Base-by-base conservation (phyloP, 2,797 vertebrate species). In the Kryptolebias ocellatus region DNA sequence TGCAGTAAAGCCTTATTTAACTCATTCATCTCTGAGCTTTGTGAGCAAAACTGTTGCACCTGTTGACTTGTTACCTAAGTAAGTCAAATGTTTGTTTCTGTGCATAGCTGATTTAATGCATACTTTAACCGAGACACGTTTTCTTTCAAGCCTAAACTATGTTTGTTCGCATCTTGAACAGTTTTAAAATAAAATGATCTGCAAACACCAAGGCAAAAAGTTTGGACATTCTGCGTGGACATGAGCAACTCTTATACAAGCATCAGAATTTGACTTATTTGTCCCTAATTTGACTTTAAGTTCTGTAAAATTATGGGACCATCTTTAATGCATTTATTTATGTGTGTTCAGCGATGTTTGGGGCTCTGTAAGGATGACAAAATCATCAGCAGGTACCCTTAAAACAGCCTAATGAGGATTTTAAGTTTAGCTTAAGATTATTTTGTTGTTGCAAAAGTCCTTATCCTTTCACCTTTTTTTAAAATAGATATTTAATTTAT, bases 1-100 rank as follows among this genome's bases (percentile, higher is more conserved):
- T 16, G n/a, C 18, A 51, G 60, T 60, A 28, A 39, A 59, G 60
- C 34, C 64, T 65, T 67, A 70, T 39, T 2, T 5, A 18, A 24
- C 20, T 53, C 11, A 34, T 57, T 51, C 5, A 53, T 66, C 28
- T 53, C 12, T 24, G 53, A 65, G 16, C 39, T 49, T 60, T 29
- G 16, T 18, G 9, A 29, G 47, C 31, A 4, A 51, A 49, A 42
- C 34, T 39, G 20, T 3, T 29, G 42, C 12, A 29, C 8, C 52
- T 28, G 6, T 17, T 29, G 24, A 55, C 29, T 62, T 29, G 15
- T 18, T 29, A 12, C 15, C 17, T 17, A 17, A 64, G 34, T 54
- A 18, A 65, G 20, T 24, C 20, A 47, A 34, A 24, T 9, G 6
- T 47, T 15, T 56, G 44, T 56, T 37, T 17, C 18, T 34, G 52